Evolutionary conservation across 2,797 vertebrate species (phyloP), one percentile per base, ranked within the genome.

Genomic region (Gallinago solitaria): DNA sequence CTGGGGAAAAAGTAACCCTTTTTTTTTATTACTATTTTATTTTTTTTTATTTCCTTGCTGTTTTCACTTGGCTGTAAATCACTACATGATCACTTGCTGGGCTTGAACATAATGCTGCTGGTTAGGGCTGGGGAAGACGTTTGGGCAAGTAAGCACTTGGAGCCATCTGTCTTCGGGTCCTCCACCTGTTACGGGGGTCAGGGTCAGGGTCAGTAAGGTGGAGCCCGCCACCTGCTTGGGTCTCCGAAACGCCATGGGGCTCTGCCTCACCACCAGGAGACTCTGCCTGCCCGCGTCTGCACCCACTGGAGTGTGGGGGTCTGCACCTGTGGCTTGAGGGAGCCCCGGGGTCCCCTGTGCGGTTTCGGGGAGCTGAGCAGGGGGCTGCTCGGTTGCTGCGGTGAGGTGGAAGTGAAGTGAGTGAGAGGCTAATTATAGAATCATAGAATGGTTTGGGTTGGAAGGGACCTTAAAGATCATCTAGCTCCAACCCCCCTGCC

Each of bases 141-240:
- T 56, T 5, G 16, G 47, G 35, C 19, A 32, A 2, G 10, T 27
- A 9, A 27, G 39, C 27, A 0, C 20, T 37, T 37, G 50, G 48
- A 76, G 12, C 43, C 28, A 7, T n/a, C 53, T 16, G 9, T 48
- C 56, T 39, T 6, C 20, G 23, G 24, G 13, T 20, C 57, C 6
- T 33, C 9, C 9, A 21, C 4, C 5, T 0, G 0, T 71, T 39
- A 10, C 33, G 3, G 4, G n/a, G 64, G 24, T n/a, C 2, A 0
- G n/a, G 64, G 24, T n/a, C 2, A 0, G 3, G 5, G 33, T 12
- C 1, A 2, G 8, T 53, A 45, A 33, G 0, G 1, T 7, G 23
- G 17, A 77, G 9, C 8, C 16, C 9, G 11, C 11, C 1, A 2
- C 30, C 23, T 0, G 0, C 35, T 12, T 3, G 1, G 1, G 8